Evolutionary conservation across 2,888 invertebrate species (phyloP).

Genomic region (Physocephala rufipes): DNA sequence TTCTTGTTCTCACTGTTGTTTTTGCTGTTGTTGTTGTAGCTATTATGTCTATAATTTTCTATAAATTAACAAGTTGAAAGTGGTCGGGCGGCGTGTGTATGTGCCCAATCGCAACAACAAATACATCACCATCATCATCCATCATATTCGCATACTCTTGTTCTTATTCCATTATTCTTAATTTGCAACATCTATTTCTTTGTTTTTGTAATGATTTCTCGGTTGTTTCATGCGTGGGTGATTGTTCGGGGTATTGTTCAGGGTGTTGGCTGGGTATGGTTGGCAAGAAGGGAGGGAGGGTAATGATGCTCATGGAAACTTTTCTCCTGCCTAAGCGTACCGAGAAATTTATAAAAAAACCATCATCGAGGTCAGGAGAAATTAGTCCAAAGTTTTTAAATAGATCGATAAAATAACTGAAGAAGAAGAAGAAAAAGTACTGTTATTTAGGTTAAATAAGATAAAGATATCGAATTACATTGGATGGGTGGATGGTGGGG

Average conservation of each 20-base stretch:
- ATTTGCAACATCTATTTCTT: neutral
- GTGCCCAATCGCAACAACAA: too few relatives aligned
- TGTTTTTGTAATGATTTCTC: neutral
- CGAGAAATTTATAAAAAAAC: neutral
- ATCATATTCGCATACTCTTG: too few relatives aligned
- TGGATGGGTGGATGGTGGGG: neutral
- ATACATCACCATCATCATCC: constrained; percentile 14
- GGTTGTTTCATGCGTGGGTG: too few relatives aligned
- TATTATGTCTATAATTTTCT: constrained; percentile 10
- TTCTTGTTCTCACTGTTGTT: constrained; percentile 23
- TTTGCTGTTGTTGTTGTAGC: constrained; percentile 9
- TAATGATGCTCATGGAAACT: too few relatives aligned
- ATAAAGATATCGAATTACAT: neutral
- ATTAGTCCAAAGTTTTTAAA: neutral
- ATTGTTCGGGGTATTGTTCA: neutral
- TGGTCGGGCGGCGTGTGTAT: constrained; percentile 21
- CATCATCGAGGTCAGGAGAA: constrained; percentile 11
- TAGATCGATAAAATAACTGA: neutral
- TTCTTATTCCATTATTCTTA: too few relatives aligned
- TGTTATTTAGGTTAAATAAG: neutral
- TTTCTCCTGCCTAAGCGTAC: neutral
- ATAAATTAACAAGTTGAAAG: constrained; percentile 30
- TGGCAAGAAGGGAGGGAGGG: too few relatives aligned
- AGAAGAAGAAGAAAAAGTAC: neutral
- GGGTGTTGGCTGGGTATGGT: too few relatives aligned